Conservation (phyloP, 2,888 invertebrate species). For the Melipona beecheii region DNA sequence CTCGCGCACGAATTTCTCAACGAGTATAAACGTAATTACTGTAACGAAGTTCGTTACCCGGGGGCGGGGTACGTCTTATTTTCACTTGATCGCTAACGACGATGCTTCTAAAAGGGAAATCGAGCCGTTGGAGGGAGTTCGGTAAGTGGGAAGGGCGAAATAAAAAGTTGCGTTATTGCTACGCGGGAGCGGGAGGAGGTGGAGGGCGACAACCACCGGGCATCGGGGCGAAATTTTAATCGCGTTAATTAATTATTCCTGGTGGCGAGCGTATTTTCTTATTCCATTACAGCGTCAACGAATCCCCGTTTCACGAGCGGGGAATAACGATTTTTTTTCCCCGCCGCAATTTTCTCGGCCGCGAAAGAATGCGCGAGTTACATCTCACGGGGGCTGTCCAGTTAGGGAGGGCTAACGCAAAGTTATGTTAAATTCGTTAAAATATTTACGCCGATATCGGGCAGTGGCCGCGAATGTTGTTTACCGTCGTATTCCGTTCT, state of each 20-base stretch:
- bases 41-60: slow-evolving; percentile 16
- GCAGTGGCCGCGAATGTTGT: slow-evolving; percentile 47
- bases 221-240: slow-evolving; percentile 35
- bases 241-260: slow-evolving; percentile 45
- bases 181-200: neutral
- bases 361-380: slow-evolving; percentile 42
- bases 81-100: slow-evolving; percentile 6
- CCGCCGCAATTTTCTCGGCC: slow-evolving; percentile 12
- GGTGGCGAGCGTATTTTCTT: slow-evolving; percentile 36
- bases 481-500: slow-evolving; percentile 28
- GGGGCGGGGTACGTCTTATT: neutral
- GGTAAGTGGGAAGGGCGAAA: neutral
- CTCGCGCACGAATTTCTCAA: neutral
- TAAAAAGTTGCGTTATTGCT: slow-evolving; percentile 23
- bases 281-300: slow-evolving; percentile 44
- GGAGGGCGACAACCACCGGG: neutral
- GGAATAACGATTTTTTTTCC: slow-evolving; percentile 30
- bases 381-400: slow-evolving; percentile 9
- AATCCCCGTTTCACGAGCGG: slow-evolving; percentile 7
- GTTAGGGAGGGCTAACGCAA: slow-evolving; percentile 33
- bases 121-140: neutral
- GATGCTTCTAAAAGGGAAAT: neutral
- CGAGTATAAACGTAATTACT: slow-evolving; percentile 18
- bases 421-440: slow-evolving; percentile 72
- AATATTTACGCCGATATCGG: slow-evolving; percentile 67